Base-by-base conservation (phyloP, 2,113 vertebrate genomes). In the Takifugu flavidus region DNA sequence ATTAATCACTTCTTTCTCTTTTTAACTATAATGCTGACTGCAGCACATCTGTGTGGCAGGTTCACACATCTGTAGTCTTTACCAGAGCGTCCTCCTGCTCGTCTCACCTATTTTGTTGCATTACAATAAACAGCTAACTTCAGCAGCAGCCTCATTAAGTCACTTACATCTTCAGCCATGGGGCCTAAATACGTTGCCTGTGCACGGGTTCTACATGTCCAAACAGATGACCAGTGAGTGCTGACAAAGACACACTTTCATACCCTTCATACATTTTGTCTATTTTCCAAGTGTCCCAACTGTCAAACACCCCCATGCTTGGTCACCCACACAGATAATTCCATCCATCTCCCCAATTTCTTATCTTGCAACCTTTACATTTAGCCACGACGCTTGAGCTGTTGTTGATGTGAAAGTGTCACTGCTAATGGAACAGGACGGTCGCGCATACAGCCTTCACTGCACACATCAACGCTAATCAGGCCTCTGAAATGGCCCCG, bases 1-100 rank as follows among this genome's bases (percentile, higher is more conserved):
- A 74, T 76, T 79, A 6, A 76, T 69, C 15, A 53, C 6, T 46
- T 62, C 28, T 67, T 57, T 59, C 26, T 62, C 52, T 52, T 56
- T 62, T 70, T 53, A 72, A 66, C 66, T 71, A 70, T 62, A 75
- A 75, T 77, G 50, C 65, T 73, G 57, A 51, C 67, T 77, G 54
- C 12, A 43, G 58, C 51, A 45, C 74, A 54, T 60, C 51, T 34
- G 50, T 45, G 27, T 53, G 27, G 58, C 7, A n/a, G 25, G 39
- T 51, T 49, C 59, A 27, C 67, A 43, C 3, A 42, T 62, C 44
- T 53, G 54, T 2, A 12, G 14, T 61, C 62, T 57, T 50, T 49
- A 63, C 6, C 13, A 53, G 43, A 34, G 45, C 70, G 45, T 25
- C 27, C 50, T 56, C 47, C 62, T 47, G 5, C 45, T n/a, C n/a